A percentile compares a stretch with the other conserved stretches of the same genome.
Evolutionary conservation across 2,797 vertebrate species (phyloP).

Genomic region (Takifugu ocellatus): DNA sequence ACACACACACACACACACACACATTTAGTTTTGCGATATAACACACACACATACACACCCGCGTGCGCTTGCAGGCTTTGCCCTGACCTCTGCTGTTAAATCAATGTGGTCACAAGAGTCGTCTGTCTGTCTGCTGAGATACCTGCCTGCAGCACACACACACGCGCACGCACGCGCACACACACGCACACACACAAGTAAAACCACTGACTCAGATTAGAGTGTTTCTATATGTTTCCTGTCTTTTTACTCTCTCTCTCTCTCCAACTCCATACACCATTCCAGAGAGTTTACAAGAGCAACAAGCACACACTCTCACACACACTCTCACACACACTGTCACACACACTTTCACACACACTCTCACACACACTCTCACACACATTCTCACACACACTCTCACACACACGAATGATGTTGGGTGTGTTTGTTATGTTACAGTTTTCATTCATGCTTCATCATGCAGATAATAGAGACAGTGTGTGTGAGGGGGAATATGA

Average conservation of each 20-base stretch:
- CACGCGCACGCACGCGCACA: background rate
- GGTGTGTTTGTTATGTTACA: background rate
- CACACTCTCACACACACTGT: too few relatives aligned
- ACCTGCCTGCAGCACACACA: background rate
- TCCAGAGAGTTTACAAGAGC: too few relatives aligned
- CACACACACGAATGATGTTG: too few relatives aligned
- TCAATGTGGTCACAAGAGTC: background rate
- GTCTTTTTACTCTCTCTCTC: too few relatives aligned
- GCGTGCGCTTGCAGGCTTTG: constrained; percentile 1
- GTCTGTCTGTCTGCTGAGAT: constrained; percentile 1
- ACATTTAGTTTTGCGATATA: background rate
- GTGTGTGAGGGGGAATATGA: background rate
- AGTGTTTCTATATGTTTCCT: background rate
- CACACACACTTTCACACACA: too few relatives aligned
- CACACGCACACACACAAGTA: background rate
- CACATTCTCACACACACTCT: too few relatives aligned
- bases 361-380: too few relatives aligned
- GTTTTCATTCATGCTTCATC: too few relatives aligned
- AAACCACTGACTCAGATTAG: background rate
- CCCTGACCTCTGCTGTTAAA: constrained; percentile 1
- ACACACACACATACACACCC: constrained; percentile 8
- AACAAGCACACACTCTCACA: too few relatives aligned
- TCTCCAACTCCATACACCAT: too few relatives aligned
- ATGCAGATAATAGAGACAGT: background rate
- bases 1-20: constrained; percentile 20